Percentiles rank a stretch among this genome's conserved stretches.
These are phyloP conservation scores for Notospermus geniculatus DNA, from an alignment of 1,140 invertebrate species.

Conservation along the genomic window DNA sequence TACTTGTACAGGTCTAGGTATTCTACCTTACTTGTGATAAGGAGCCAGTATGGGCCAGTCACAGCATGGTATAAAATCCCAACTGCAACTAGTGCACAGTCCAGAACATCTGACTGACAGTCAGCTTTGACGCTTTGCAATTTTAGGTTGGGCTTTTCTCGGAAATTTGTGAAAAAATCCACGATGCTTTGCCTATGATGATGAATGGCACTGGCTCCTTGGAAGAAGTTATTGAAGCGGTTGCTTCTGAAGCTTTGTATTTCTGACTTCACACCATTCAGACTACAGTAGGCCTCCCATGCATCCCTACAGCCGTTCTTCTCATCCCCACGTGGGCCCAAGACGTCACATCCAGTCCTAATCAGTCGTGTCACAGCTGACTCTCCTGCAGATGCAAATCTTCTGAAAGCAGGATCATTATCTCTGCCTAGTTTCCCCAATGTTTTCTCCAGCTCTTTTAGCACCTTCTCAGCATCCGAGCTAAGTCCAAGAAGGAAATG, in stretches of 20 bases:
- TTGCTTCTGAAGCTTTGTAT: conserved; percentile 21
- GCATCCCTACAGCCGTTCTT: conserved; percentile 20
- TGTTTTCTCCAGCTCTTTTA: too few relatives aligned
- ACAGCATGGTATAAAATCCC: too few relatives aligned
- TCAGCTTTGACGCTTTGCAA: conserved; percentile 18
- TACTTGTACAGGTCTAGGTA: neutral
- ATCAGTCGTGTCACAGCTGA: conserved; percentile 12
- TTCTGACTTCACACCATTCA: conserved; percentile 7
- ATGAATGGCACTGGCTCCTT: conserved; percentile 15
- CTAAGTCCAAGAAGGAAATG: too few relatives aligned
- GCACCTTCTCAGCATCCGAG: too few relatives aligned
- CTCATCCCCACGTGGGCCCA: conserved; percentile 23
- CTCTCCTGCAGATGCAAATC: neutral
- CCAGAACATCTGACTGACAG: neutral
- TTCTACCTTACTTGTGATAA: too few relatives aligned
- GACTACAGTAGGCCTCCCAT: conserved; percentile 18
- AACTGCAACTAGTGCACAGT: too few relatives aligned
- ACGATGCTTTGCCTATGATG: conserved; percentile 14
- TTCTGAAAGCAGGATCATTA: too few relatives aligned
- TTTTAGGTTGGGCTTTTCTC: conserved; percentile 18
- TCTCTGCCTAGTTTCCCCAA: too few relatives aligned
- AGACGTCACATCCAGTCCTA: conserved; percentile 12
- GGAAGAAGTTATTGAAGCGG: conserved; percentile 25
- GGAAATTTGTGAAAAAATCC: conserved; percentile 14
- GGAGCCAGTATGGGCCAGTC: too few relatives aligned